phyloP scores from a whole-genome alignment of 2,113 vertebrate species.

The Thymallus thymallus region DNA sequence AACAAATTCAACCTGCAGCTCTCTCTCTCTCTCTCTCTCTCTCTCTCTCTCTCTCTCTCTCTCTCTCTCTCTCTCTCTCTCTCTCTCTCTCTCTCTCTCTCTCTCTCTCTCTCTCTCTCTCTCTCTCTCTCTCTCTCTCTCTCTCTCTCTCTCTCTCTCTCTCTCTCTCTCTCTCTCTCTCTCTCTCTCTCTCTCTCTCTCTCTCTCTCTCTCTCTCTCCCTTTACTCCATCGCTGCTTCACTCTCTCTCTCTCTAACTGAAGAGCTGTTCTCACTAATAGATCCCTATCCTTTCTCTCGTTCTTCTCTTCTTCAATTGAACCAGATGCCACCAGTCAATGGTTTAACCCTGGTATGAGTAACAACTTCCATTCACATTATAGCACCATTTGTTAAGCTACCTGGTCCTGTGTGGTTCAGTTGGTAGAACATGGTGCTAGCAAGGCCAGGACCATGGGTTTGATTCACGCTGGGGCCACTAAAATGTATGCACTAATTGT shows the following conservation, averaged over 20 bases:
- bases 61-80: background rate
- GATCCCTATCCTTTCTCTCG: conserved; percentile 21
- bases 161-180: background rate
- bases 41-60: background rate
- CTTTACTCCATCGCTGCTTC: background rate
- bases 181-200: background rate
- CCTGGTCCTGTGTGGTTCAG: no score
- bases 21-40: background rate
- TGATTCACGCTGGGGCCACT: no score
- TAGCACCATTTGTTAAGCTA: no score
- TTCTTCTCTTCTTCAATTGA: conserved; percentile 30
- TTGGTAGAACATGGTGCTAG: no score
- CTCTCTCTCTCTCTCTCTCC: conserved; percentile 4
- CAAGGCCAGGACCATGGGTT: no score
- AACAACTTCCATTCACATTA: no score
- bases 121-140: background rate
- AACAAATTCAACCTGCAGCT: no score
- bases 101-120: background rate
- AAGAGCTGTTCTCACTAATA: background rate
- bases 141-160: background rate
- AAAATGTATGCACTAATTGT: no score
- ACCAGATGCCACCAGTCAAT: background rate
- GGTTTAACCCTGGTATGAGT: conserved; percentile 10
- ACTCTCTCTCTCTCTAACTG: background rate
- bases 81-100: background rate